Evolutionary conservation across 2,113 vertebrate species (phyloP), one percentile per base, ranked within the genome.

Genomic region (Hemiprocne comata): DNA sequence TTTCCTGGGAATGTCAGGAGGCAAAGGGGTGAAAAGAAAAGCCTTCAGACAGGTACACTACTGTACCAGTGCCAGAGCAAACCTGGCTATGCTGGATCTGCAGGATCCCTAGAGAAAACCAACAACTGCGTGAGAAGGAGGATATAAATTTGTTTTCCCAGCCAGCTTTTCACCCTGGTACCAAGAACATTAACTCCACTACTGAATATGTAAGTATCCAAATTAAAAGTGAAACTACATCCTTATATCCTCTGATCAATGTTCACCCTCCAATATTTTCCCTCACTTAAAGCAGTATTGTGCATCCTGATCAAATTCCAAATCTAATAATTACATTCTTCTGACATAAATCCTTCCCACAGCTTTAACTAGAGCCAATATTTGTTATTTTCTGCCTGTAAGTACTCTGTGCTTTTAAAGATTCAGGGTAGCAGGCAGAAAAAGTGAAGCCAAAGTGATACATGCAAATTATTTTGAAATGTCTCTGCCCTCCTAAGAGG

Each of bases 91-190:
- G 33, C 61, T 44, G n/a, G 13, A 82, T 24, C 44, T 1, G 1
- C 54, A 79, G 33, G 25, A 54, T 34, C 23, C 42, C 70, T n/a
- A 46, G 67, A 61, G 9, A 75, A 79, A 67, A 85, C 21, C 23
- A 58, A 17, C 10, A 44, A 28, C 34, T n/a, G 10, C 19, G 3
- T 0, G 0, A 55, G 46, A 50, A 7, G 23, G 66, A 13, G 13
- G 10, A 2, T 29, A 23, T 42, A 1, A 26, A 42, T 73, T 61
- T 61, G 16, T 29, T 82, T 82, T 93, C 55, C 42, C 44, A 85
- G 57, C 4, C 34, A 67, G 26, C 53, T 19, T 58, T 29, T 25
- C 66, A 60, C 38, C 57, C 42, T 46, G 36, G n/a, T 76, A 79
- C 51, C 40, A 20, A 70, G 20, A 53, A 61, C 5, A 58, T 53